Evolutionary conservation across 2,797 vertebrate species (phyloP), one percentile per base, ranked within the genome.

Genomic region (Trematomus bernacchii): DNA sequence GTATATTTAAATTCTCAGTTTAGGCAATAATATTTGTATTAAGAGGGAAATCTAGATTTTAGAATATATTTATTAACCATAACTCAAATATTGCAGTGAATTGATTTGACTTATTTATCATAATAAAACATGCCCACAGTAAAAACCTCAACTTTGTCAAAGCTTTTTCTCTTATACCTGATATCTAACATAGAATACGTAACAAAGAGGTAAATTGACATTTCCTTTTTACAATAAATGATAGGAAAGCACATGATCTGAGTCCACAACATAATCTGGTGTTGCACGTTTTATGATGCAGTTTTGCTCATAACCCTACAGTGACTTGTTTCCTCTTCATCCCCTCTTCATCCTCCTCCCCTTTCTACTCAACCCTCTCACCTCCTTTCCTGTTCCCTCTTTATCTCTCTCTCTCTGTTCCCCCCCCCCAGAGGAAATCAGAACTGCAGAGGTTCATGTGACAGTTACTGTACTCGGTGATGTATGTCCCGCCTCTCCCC

Each of bases 401-500:
- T 43, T 68, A 33, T n/a, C 58, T 63, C 76, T 30, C 40, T n/a
- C 58, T 66, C 76, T 30, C 42, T 14, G 5, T 80, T 7, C 70
- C 47, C 59, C 71, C 71, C 27, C 53, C 75, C 72, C 80, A 46
- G 44, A 79, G 73, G 83, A 81, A 78, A 79, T 85, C 80, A 83
- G 60, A 87, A 53, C 79, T 69, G 37, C 69, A 66, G 61, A 53
- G 69, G 33, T 65, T 84, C 74, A 70, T 53, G 44, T 53, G 69
- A 76, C 78, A 76, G 66, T 65, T 73, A 58, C 76, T 66, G 59
- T 77, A 57, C 69, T 59, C 54, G 0, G 63, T 90, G 90, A 90
- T 92, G 87, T 82, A 91, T 91, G 76, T 78, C 60, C 73, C 73
- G 42, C 15, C 58, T n/a, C 8, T 82, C 53, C 43, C 72, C 76